Percentiles rank a stretch among this genome's conserved stretches.
Evolutionary conservation across 1,140 invertebrate species (phyloP).

Genomic region (Drosophila truncata): DNA sequence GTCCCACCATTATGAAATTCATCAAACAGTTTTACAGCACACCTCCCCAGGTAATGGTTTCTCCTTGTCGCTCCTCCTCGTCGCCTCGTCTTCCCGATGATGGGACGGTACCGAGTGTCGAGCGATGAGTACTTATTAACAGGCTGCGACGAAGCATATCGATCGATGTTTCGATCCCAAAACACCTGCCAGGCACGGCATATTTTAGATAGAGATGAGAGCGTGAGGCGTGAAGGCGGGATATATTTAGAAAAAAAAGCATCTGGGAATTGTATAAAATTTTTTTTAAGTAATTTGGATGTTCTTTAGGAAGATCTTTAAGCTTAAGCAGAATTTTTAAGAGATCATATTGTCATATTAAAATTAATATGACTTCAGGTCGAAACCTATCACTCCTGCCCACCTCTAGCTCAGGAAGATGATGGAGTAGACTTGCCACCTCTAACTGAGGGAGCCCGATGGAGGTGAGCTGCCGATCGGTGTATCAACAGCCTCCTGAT

Average conservation of each 20-base stretch:
- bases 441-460: conserved; percentile 6
- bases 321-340: not conserved
- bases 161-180: conserved; percentile 58
- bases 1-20: conserved; percentile 74
- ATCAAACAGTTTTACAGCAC: conserved; percentile 75
- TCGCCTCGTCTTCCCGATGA: not conserved
- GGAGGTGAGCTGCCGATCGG: conserved; percentile 20
- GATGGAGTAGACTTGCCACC: conserved; percentile 18
- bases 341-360: too few species aligned
- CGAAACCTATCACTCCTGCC: not conserved
- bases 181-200: conserved; percentile 65
- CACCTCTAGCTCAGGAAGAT: not conserved
- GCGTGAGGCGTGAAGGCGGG: conserved; percentile 24
- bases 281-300: not conserved
- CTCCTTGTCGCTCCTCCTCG: not conserved
- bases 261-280: not conserved
- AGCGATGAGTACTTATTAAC: conserved; percentile 79
- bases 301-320: not conserved
- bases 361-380: not conserved
- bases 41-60: conserved; percentile 49
- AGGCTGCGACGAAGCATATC: conserved; percentile 53
- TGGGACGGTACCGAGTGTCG: conserved; percentile 11
- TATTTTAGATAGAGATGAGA: conserved; percentile 29
- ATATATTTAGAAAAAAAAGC: not conserved
- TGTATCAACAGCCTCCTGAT: conserved; percentile 16